These are phyloP conservation scores for Dryobotodes eremita DNA, from an alignment of 2,888 invertebrate species.

Conservation along the genomic window DNA sequence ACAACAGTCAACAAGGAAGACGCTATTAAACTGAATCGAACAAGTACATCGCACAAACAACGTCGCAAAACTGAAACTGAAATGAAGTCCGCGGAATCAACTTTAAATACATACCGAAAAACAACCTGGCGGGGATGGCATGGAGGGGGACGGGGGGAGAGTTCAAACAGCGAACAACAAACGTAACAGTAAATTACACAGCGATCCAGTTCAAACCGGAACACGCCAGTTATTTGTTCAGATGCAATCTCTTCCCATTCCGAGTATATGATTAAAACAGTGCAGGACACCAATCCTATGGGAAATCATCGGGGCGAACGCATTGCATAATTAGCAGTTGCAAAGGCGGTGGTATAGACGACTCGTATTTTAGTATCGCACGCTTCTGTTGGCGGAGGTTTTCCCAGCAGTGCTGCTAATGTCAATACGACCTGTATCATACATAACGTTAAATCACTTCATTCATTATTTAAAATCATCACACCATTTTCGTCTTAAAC, in stretches of 20 bases:
- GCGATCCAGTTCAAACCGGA: slow-evolving; percentile 79
- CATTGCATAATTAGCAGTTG: slow-evolving; percentile 89
- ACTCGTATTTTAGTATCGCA: slow-evolving; percentile 70
- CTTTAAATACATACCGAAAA: slow-evolving; percentile 79
- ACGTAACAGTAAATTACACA: slow-evolving; percentile 86
- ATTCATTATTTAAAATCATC: background rate
- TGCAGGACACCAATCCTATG: slow-evolving; percentile 86
- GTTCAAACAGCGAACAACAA: slow-evolving; percentile 80
- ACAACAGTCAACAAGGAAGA: slow-evolving; percentile 55
- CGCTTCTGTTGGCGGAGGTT: slow-evolving; percentile 25
- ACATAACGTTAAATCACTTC: background rate
- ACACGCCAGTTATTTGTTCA: slow-evolving; percentile 84
- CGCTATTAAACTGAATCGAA: slow-evolving; percentile 58
- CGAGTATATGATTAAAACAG: slow-evolving; percentile 89
- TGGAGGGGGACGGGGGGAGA: slow-evolving; percentile 40
- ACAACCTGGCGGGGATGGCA: slow-evolving; percentile 74
- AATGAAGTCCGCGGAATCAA: slow-evolving; percentile 71
- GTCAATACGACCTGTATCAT: background rate
- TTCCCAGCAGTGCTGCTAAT: background rate
- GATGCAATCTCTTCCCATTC: slow-evolving; percentile 87
- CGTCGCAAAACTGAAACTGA: slow-evolving; percentile 62
- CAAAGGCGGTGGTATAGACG: slow-evolving; percentile 78
- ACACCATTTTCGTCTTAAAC: background rate
- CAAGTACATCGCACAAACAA: slow-evolving; percentile 65
- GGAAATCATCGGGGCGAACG: slow-evolving; percentile 89